These are phyloP conservation scores for Ceratitis capitata DNA, from an alignment of 1,140 invertebrate species.

Conservation along the genomic window DNA sequence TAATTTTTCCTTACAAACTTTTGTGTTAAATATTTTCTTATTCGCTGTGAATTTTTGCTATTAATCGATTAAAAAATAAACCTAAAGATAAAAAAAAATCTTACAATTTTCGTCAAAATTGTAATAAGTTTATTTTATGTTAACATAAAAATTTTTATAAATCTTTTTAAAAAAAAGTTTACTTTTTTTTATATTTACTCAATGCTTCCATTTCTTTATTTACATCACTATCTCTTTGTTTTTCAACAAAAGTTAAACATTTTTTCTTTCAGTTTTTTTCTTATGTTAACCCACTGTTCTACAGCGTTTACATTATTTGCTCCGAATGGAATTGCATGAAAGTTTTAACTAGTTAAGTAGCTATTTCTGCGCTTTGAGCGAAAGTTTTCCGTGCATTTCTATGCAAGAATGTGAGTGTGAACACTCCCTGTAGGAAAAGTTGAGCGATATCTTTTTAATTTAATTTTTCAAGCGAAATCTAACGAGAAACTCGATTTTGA, in stretches of 20 bases:
- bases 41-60: too few species aligned
- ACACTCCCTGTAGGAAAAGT: not conserved
- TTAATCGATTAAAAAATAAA: too few species aligned
- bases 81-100: too few species aligned
- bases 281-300: not conserved
- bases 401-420: not conserved
- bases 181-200: not conserved
- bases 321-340: constrained; percentile 33
- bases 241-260: not conserved
- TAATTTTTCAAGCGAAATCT: too few species aligned
- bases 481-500: too few species aligned
- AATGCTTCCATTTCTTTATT: not conserved
- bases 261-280: not conserved
- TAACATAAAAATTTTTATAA: too few species aligned
- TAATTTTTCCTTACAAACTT: too few species aligned
- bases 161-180: not conserved
- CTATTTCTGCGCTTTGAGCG: constrained; percentile 29
- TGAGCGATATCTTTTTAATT: too few species aligned
- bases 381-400: constrained; percentile 20
- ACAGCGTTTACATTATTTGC: not conserved
- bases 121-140: too few species aligned
- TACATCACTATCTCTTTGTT: not conserved
- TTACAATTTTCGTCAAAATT: too few species aligned
- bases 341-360: constrained; percentile 37
- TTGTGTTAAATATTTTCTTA: too few species aligned